These are phyloP conservation scores for Uloborus plumipes DNA, from an alignment of 2,888 invertebrate genomes.

Conservation along the genomic window DNA sequence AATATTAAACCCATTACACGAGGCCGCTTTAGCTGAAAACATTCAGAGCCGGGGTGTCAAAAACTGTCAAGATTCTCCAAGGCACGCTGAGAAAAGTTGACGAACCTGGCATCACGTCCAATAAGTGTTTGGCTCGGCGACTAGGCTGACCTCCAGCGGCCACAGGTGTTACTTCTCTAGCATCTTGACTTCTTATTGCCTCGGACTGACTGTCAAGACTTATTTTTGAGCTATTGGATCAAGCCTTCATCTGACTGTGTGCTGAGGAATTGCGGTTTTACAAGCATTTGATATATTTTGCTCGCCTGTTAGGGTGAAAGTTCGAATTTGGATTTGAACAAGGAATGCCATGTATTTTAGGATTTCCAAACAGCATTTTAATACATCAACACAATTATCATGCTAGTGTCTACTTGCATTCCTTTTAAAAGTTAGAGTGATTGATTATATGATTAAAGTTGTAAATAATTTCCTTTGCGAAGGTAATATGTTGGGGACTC, in stretches of 20 bases:
- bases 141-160: slow-evolving; percentile 56
- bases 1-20: slow-evolving; percentile 59
- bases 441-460: too few species aligned
- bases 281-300: too few species aligned
- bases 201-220: slow-evolving; percentile 53
- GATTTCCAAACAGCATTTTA: too few species aligned
- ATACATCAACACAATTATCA: too few species aligned
- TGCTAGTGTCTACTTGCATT: too few species aligned
- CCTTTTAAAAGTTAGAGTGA: too few species aligned
- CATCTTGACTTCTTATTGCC: slow-evolving; percentile 43
- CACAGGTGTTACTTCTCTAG: slow-evolving; percentile 60
- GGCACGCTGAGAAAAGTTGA: slow-evolving; percentile 58
- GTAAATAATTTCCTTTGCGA: too few species aligned
- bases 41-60: slow-evolving; percentile 43
- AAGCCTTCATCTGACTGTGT: slow-evolving; percentile 29
- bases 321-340: too few species aligned
- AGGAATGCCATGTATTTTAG: too few species aligned
- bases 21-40: slow-evolving; percentile 25
- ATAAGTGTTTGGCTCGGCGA: slow-evolving; percentile 61
- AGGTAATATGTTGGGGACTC: too few species aligned
- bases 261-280: slow-evolving; percentile 45
- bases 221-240: slow-evolving; percentile 10
- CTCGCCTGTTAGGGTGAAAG: too few species aligned
- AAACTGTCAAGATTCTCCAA: slow-evolving; percentile 52
- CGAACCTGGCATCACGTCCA: slow-evolving; percentile 59